Conservation (phyloP, 2,888 invertebrate species). For the Ormyrus nitidulus region DNA sequence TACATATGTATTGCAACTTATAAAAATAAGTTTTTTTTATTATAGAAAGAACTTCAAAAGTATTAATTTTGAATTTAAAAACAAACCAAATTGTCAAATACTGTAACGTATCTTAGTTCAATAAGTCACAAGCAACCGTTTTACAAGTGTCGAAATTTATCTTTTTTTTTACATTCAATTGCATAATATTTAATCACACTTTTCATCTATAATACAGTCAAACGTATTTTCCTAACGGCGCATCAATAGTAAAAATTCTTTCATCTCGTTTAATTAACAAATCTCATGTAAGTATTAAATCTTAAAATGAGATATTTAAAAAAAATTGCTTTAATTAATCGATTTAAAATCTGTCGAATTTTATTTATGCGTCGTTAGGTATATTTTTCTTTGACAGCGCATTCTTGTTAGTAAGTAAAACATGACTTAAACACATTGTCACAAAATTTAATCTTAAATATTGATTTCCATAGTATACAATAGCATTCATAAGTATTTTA, state of each 20-base stretch:
- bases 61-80: conserved; percentile 25
- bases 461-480: conserved; percentile 28
- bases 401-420: conserved; percentile 20
- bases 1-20: conserved; percentile 18
- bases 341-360: conserved; percentile 24
- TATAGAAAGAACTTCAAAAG: conserved; percentile 5
- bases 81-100: conserved; percentile 28
- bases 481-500: conserved; percentile 47
- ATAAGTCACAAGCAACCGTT: conserved; percentile 13
- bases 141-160: conserved; percentile 30
- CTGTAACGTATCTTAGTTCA: conserved; percentile 18
- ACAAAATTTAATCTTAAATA: conserved; percentile 27
- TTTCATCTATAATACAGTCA: conserved; percentile 34
- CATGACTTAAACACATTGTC: background rate
- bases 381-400: conserved; percentile 20
- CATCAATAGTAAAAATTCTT: conserved; percentile 15
- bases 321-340: too few relatives aligned
- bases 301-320: too few relatives aligned
- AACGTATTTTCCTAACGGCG: conserved; percentile 30
- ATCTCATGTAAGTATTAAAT: too few relatives aligned
- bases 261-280: background rate
- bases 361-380: conserved; percentile 30
- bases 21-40: conserved; percentile 36
- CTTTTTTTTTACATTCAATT: conserved; percentile 47
- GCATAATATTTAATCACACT: conserved; percentile 48